These are phyloP conservation scores for Diachasma alloeum DNA, from an alignment of 1,140 invertebrate genomes.

Conservation along the genomic window DNA sequence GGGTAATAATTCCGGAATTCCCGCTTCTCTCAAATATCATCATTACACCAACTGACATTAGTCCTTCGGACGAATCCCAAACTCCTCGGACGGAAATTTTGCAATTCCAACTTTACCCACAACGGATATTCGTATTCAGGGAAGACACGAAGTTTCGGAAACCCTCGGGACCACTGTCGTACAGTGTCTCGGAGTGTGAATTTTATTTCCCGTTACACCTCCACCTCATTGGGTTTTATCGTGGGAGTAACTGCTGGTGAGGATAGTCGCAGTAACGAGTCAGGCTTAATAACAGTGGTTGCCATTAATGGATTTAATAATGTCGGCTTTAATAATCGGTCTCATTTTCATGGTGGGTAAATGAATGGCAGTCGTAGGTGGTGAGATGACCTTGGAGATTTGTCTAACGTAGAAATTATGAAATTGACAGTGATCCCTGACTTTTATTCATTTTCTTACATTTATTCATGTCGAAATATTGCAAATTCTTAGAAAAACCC, in stretches of 20 bases:
- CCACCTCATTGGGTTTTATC: not conserved
- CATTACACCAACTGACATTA: not conserved
- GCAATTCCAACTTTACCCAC: not conserved
- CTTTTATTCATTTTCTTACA: no score
- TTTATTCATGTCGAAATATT: no score
- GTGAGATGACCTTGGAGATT: not conserved
- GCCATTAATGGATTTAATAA: not conserved
- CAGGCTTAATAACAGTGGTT: not conserved
- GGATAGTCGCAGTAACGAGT: not conserved
- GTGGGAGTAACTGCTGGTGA: not conserved
- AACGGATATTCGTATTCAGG: not conserved
- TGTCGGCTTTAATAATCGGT: not conserved
- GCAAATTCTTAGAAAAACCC: no score
- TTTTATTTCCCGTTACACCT: not conserved
- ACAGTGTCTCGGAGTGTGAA: not conserved
- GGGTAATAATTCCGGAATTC: no score
- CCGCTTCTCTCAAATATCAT: not conserved
- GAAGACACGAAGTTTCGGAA: not conserved
- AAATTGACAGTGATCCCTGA: no score
- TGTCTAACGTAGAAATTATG: not conserved
- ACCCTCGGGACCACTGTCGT: not conserved
- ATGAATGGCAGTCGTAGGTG: not conserved
- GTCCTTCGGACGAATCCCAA: no score
- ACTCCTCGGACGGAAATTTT: not conserved
- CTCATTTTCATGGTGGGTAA: not conserved